Evolutionary conservation across 2,797 vertebrate genomes (phyloP), one percentile per base, ranked within the genome.

Genomic region (Epinephelus awoara): DNA sequence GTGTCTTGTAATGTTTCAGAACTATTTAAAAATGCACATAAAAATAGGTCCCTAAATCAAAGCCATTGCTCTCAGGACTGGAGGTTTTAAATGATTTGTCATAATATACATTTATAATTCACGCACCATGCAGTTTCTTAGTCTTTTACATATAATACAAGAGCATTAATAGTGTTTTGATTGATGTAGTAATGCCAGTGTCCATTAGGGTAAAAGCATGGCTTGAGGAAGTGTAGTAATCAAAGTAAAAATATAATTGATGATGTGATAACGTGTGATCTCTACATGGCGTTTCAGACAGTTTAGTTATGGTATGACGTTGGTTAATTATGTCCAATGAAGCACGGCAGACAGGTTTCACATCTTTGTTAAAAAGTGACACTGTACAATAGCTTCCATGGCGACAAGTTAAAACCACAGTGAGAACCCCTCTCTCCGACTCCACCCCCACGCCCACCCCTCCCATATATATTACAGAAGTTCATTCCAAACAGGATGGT

Each of bases 71-170:
- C 77, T 90, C 86, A 91, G 90, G 93, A 88, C 90, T 78, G 77
- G 61, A 91, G 85, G 82, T 92, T 89, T 92, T 89, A 89, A 89
- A 91, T 93, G 89, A 92, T 93, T 93, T 91, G 85, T 93, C 85
- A 77, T 93, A 92, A 92, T 93, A 94, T 93, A 95, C 91, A 94
- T 93, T 89, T 92, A 95, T 92, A 91, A 94, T 94, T 93, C 90
- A 94, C 94, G 85, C 88, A 92, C 94, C 95, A 96, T 96, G 95
- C 95, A 96, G 80, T 93, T 93, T 93, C 89, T 94, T 93, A 85
- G 84, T 89, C 89, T 95, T 94, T 95, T 94, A 96, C 91, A 95
- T 95, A 94, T 94, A 93, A 94, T 95, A 96, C 94, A 96, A 93
- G 88, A 93, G 88, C 84, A 83, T 91, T 92, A 89, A 89, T 91